These are phyloP conservation scores for Chelmon rostratus DNA, from an alignment of 2,797 vertebrate species.

Conservation along the genomic window DNA sequence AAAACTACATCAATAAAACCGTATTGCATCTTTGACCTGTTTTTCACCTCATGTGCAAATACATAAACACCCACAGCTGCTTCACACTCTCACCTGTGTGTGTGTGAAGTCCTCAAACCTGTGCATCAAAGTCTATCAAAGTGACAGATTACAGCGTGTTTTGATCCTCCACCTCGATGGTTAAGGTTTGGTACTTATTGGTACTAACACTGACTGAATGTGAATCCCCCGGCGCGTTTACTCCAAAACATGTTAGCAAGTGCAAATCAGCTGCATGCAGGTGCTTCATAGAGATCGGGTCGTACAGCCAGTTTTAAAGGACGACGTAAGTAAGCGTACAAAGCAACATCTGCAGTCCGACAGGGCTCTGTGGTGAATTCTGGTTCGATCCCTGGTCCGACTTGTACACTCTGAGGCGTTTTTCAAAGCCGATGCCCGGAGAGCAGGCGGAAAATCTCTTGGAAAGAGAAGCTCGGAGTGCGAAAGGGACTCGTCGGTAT, in stretches of 20 bases:
- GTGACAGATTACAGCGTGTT: background rate
- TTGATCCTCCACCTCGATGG: background rate
- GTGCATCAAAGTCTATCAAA: background rate
- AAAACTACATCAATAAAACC: slow-evolving; percentile 27
- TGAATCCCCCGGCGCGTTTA: background rate
- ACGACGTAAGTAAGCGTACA: background rate
- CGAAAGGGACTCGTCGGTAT: background rate
- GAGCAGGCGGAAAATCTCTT: slow-evolving; percentile 1
- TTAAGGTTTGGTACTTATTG: background rate
- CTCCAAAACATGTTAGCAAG: background rate
- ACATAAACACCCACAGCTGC: background rate
- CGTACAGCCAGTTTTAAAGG: background rate
- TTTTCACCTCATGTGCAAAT: background rate
- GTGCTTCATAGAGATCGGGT: background rate
- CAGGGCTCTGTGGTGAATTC: background rate
- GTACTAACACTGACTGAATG: too few species aligned
- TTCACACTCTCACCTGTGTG: background rate
- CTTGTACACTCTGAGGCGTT: background rate
- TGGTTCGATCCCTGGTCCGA: background rate
- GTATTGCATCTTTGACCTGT: slow-evolving; percentile 26
- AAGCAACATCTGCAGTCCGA: background rate
- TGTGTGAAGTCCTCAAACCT: background rate
- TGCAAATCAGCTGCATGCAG: background rate
- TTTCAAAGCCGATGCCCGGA: slow-evolving; percentile 1
- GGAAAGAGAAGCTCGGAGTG: background rate